Base-by-base conservation (phyloP, 2,888 invertebrate genomes). In the Steinernema scapterisci region DNA sequence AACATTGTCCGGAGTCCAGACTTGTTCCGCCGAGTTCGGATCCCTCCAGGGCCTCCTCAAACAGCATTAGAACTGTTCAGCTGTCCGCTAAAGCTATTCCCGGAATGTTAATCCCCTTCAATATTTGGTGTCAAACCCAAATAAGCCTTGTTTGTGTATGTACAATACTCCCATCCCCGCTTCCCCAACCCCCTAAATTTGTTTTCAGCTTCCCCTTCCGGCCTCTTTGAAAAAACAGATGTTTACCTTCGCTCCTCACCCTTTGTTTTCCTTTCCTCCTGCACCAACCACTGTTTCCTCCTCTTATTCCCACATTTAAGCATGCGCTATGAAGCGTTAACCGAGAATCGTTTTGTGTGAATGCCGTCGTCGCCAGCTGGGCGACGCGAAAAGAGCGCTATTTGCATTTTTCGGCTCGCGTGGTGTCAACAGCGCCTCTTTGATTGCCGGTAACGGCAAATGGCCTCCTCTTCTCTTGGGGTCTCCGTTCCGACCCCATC, bases 361-460 rank as follows among this genome's bases (percentile, higher is more conserved):
- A 48, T 48, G 38, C 38, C 48, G 48, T 19, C 48, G 48, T 16
- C 48, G 48, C 48, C 48, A 48, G 48, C 48, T 48, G 48, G n/a
- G n/a, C 48, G 48, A 48, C 3, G 38, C 38, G n/a, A n/a, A n/a
- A 44, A 44, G 16, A 44, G 45, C 45, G 45, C 16, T 16, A 48
- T 48, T 16, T 48, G 16, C 48, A 48, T 48, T 48, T 48, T 48
- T 48, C 48, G 16, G 48, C n/a, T 19, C 48, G 48, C 38, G 48
- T 19, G 48, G 48, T 48, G 48, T 48, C 48, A 48, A 48, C 48
- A 48, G 48, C 48, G 48, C 13, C 38, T 38, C 38, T 16, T 19
- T 48, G 48, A 48, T 48, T 19, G 48, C 48, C 48, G 48, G 48
- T 48, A 48, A 48, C 48, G 48, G 48, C 48, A 16, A n/a, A 16